phyloP scores from a whole-genome alignment of 2,113 vertebrate species.

The Plectropomus leopardus region DNA sequence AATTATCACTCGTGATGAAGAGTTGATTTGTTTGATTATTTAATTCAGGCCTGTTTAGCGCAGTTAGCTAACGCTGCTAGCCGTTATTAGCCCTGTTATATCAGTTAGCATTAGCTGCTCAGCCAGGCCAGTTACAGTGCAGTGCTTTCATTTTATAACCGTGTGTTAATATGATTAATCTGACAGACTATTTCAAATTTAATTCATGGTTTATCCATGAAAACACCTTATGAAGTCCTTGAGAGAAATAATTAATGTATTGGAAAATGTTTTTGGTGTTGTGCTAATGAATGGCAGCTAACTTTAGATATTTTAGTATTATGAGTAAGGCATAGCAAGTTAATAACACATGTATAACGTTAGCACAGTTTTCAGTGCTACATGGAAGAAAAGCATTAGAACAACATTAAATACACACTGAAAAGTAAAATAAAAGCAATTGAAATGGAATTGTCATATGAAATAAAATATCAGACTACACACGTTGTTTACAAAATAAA shows the following conservation, averaged over 20 bases:
- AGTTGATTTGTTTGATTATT: not conserved
- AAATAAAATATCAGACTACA: not conserved
- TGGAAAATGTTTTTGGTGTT: not conserved
- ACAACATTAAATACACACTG: not conserved
- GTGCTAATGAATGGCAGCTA: not conserved
- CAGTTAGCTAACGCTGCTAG: not conserved
- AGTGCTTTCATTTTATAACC: not conserved
- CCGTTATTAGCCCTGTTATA: conserved; percentile 48
- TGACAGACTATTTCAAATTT: not conserved
- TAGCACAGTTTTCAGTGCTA: not conserved
- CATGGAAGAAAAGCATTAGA: not conserved
- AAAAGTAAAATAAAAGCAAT: not conserved
- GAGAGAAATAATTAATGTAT: not conserved
- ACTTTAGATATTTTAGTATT: not conserved
- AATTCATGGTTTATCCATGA: too few species aligned
- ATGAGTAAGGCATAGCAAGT: not conserved
- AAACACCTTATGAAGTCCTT: not conserved
- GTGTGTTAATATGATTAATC: conserved; percentile 32
- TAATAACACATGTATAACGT: not conserved
- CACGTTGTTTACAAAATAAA: not conserved
- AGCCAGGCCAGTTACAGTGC: not conserved
- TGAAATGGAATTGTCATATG: too few species aligned
- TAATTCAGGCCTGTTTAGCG: not conserved
- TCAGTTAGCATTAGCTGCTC: conserved; percentile 55
- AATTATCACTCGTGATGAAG: rapidly evolving